Evolutionary conservation across 2,113 vertebrate genomes (phyloP).

Genomic region (Chelonoidis abingdonii): DNA sequence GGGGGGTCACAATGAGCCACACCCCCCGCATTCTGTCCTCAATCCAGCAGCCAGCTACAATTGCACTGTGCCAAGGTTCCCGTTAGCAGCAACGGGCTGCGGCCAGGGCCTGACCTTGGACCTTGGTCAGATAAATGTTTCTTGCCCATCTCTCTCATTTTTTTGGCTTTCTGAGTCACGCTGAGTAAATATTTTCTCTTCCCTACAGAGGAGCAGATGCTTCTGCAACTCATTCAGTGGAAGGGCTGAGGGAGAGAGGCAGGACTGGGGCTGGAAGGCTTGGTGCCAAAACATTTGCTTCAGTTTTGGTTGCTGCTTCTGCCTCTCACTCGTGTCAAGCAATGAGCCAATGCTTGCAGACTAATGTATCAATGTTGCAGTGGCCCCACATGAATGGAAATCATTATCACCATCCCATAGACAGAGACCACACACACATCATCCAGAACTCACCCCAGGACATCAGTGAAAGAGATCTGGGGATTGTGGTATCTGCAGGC

Average conservation of each 20-base stretch:
- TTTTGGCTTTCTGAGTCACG: background rate
- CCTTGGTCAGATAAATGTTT: fast-evolving
- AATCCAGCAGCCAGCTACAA: background rate
- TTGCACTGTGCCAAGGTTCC: fast-evolving
- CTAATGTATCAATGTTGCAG: background rate
- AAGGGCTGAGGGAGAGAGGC: background rate
- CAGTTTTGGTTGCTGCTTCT: background rate
- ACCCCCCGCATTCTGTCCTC: fast-evolving
- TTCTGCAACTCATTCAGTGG: background rate
- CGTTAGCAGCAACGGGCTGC: fast-evolving
- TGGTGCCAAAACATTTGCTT: background rate
- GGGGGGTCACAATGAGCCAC: background rate
- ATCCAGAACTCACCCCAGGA: slow-evolving; percentile 56
- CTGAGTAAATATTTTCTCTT: background rate
- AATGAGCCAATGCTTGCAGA: fast-evolving
- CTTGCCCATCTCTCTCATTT: background rate
- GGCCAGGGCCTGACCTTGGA: background rate
- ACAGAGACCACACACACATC: slow-evolving; percentile 59
- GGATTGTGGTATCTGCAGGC: slow-evolving; percentile 25
- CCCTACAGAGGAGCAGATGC: background rate
- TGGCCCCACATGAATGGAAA: slow-evolving; percentile 56
- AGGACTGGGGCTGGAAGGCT: background rate
- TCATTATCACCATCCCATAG: slow-evolving; percentile 8
- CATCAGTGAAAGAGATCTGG: slow-evolving; percentile 55
- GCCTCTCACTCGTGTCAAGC: background rate